phyloP scores from a whole-genome alignment of 2,797 vertebrate genomes.

The Pristis pectinata region DNA sequence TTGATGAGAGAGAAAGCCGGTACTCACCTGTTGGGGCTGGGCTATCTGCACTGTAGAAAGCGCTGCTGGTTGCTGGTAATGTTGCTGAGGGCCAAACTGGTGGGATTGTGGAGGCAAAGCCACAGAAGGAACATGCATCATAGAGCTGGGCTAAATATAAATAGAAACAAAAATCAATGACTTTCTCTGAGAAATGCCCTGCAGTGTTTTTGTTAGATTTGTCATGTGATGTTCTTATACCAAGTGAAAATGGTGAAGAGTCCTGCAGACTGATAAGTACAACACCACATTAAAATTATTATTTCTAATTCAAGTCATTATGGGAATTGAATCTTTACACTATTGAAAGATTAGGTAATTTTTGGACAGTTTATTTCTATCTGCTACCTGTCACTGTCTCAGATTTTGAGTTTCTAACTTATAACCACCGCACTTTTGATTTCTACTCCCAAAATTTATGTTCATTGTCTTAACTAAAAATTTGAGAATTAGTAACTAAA shows the following conservation, averaged over 20 bases:
- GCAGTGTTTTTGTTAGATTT: background rate
- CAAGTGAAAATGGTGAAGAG: background rate
- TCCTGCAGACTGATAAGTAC: background rate
- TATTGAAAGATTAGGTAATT: background rate
- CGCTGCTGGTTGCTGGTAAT: conserved; percentile 57
- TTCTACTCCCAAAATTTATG: too few relatives aligned
- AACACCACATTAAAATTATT: background rate
- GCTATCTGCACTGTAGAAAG: conserved; percentile 53
- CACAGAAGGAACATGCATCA: conserved; percentile 43
- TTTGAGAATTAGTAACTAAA: too few relatives aligned
- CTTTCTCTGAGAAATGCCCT: background rate
- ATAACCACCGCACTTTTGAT: too few relatives aligned
- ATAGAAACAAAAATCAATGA: conserved; percentile 19
- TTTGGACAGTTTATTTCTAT: background rate
- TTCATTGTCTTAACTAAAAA: too few relatives aligned
- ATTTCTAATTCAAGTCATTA: background rate
- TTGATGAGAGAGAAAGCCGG: background rate
- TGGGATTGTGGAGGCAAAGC: conserved; percentile 49
- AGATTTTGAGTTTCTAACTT: background rate
- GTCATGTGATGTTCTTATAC: background rate
- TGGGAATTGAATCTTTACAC: conserved; percentile 13
- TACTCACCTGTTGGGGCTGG: conserved; percentile 57
- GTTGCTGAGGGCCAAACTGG: conserved; percentile 55
- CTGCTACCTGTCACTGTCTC: background rate
- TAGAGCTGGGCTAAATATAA: conserved; percentile 52